Conservation (phyloP, 2,888 invertebrate genomes). For the Nomada fabriciana region DNA sequence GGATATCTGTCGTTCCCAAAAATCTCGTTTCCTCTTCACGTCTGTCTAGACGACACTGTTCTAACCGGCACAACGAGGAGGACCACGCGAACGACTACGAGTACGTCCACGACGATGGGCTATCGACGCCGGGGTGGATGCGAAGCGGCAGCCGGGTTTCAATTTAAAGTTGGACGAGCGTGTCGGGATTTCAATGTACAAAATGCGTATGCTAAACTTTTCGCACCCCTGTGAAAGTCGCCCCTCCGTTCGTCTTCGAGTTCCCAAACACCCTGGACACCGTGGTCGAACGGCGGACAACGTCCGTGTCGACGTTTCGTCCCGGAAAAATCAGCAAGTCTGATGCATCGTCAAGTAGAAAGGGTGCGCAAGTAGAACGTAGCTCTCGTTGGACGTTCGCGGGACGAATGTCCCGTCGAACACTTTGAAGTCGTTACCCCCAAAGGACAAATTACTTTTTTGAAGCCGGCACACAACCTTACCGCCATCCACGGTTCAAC, state of each 20-base stretch:
- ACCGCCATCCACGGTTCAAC: constrained; percentile 48
- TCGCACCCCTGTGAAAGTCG: constrained; percentile 67
- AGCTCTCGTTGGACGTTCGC: constrained; percentile 49
- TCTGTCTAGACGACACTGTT: constrained; percentile 9
- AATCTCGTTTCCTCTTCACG: constrained; percentile 32
- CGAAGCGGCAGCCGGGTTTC: constrained; percentile 74
- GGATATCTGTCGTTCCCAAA: constrained; percentile 10
- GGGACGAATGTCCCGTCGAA: constrained; percentile 67
- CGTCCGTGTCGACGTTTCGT: constrained; percentile 64
- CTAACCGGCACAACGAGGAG: constrained; percentile 28
- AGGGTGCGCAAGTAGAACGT: constrained; percentile 71
- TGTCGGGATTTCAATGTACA: constrained; percentile 82
- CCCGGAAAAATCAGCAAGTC: constrained; percentile 82
- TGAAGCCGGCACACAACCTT: constrained; percentile 59
- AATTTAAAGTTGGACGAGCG: constrained; percentile 81
- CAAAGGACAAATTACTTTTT: constrained; percentile 74
- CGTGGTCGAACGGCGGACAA: constrained; percentile 68
- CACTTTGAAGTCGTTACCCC: constrained; percentile 70
- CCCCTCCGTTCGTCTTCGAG: constrained; percentile 64
- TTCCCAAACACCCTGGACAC: constrained; percentile 66
- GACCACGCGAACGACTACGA: constrained; percentile 29
- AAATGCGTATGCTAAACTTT: constrained; percentile 82
- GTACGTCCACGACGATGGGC: constrained; percentile 46
- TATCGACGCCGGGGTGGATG: constrained; percentile 51
- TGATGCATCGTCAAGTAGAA: constrained; percentile 75